A percentile compares a stretch with the other conserved stretches of the same genome.
Evolutionary conservation across 2,888 invertebrate species (phyloP).

Genomic region (Leptogaster cylindrica): DNA sequence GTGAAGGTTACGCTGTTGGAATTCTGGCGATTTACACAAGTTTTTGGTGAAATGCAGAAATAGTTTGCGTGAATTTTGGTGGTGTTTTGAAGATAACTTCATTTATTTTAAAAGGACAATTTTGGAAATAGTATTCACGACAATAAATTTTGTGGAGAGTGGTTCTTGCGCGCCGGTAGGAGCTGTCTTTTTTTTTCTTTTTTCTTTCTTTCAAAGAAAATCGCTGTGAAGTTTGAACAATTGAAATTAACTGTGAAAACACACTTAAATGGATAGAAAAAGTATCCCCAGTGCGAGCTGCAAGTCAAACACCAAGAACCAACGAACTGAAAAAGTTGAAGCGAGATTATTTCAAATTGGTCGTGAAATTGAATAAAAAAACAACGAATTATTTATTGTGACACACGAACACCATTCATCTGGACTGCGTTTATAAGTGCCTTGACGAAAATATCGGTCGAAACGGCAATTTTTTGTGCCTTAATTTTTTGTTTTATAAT

Average conservation of each 20-base stretch:
- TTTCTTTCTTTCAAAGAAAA: too few relatives aligned
- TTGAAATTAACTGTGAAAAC: neutral
- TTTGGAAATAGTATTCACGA: too few relatives aligned
- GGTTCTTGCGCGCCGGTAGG: slow-evolving; percentile 24
- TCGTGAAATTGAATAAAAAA: slow-evolving; percentile 39
- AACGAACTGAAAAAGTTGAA: neutral
- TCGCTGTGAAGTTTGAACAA: slow-evolving; percentile 9
- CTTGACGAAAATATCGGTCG: neutral
- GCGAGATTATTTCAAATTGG: slow-evolving; percentile 20
- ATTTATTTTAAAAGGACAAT: too few relatives aligned
- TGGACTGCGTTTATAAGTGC: neutral
- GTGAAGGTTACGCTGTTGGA: too few relatives aligned
- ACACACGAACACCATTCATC: slow-evolving; percentile 31
- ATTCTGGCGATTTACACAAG: too few relatives aligned
- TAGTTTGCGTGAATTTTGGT: too few relatives aligned
- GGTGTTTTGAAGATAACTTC: too few relatives aligned
- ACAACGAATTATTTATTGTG: slow-evolving; percentile 33
- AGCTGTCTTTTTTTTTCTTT: slow-evolving; percentile 18
- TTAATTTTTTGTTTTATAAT: neutral
- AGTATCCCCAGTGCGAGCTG: neutral
- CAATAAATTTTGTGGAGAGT: slow-evolving; percentile 24
- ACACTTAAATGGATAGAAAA: slow-evolving; percentile 1
- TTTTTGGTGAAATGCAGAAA: too few relatives aligned
- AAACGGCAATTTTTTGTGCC: neutral
- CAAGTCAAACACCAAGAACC: neutral